Base-by-base conservation (phyloP, 2,797 vertebrate species). In the Micropoecilia bifurca region DNA sequence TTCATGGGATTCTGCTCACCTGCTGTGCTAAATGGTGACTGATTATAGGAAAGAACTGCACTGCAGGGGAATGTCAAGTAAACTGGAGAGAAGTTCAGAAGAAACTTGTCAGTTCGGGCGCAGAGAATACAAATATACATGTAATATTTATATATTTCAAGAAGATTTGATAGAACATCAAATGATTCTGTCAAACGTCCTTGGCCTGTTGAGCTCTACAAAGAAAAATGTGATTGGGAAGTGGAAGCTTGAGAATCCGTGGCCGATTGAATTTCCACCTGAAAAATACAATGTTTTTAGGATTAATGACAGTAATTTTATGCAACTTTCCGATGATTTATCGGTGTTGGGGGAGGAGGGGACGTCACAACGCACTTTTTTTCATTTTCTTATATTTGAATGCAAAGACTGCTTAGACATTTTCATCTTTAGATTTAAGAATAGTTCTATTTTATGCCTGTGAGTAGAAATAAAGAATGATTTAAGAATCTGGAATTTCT, bases 11-110 rank as follows among this genome's bases (percentile, higher is more conserved):
- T 87, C 75, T 80, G 77, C 80, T 77, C 85, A 84, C 90, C 90
- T 81, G 92, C 90, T 92, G 91, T 77, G 90, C 85, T 93, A 91
- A 92, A 92, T 84, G 83, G 83, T 79, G 85, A 90, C 82, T 87
- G 83, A 86, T 91, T 90, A 88, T 73, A 79, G 87, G 92, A 85
- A 83, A 92, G 85, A 82, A 84, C 63, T 85, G 82, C 86, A 69
- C 90, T 2, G 33, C 73, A 10, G 87, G 82, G 68, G 84, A 81
- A 86, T 66, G 82, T 87, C 80, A 87, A 77, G 80, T 82, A 85
- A 79, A 85, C 81, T 85, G 80, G 86, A 73, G 80, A 88, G 77
- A 86, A 81, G 76, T 89, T 89, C 84, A 88, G 69, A 83, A 36
- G 78, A 66, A 91, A 87, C 82, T 76, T 87, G 77, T 89, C 83